phyloP scores from a whole-genome alignment of 1,140 invertebrate species.

The Magallana gigas region DNA sequence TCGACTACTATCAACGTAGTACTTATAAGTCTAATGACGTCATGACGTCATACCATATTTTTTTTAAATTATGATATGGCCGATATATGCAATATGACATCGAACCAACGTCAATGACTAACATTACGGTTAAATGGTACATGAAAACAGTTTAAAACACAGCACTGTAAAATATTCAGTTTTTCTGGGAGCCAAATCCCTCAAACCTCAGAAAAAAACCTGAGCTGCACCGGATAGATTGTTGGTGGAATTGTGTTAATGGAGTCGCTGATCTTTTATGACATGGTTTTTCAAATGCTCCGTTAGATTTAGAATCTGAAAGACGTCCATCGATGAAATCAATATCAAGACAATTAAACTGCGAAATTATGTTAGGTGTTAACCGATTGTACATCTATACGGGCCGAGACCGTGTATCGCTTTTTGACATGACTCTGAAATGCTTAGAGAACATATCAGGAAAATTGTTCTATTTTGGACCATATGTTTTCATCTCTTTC shows the following conservation, averaged over 20 bases:
- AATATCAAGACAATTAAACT: not conserved
- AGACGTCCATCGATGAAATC: slow-evolving; percentile 8
- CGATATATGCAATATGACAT: too few relatives aligned
- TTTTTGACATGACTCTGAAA: not conserved
- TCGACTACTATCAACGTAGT: too few relatives aligned
- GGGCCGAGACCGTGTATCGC: not conserved
- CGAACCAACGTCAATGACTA: too few relatives aligned
- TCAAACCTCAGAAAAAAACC: not conserved
- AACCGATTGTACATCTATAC: not conserved
- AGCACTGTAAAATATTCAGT: too few relatives aligned
- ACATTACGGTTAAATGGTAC: too few relatives aligned
- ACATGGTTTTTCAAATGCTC: not conserved
- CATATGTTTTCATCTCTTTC: not conserved
- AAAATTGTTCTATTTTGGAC: not conserved
- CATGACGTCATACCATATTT: too few relatives aligned
- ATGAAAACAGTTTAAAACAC: too few relatives aligned
- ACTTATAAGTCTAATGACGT: too few relatives aligned
- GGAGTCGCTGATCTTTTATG: not conserved
- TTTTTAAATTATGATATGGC: too few relatives aligned
- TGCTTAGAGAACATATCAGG: not conserved
- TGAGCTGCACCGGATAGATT: not conserved
- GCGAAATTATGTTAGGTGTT: slow-evolving; percentile 2
- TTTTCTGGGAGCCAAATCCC: too few relatives aligned
- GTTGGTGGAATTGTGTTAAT: slow-evolving; percentile 17
- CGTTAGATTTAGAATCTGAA: not conserved